phyloP scores from a whole-genome alignment of 2,888 invertebrate genomes.

The Dendrolimus houi region DNA sequence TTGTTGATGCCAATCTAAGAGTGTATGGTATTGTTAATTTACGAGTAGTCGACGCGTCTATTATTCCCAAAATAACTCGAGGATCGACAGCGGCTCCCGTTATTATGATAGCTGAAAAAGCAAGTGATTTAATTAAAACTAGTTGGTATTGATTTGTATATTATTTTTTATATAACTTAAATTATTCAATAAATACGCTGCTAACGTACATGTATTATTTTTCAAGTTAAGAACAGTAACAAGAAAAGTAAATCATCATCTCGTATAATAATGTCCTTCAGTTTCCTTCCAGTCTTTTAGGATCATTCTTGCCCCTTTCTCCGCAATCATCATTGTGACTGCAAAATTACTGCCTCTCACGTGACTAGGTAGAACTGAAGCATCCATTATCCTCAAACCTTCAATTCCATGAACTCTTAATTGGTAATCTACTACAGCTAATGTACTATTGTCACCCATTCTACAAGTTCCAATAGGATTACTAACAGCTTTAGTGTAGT shows the following conservation, averaged over 20 bases:
- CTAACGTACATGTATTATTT: not conserved
- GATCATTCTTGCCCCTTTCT: constrained; percentile 60
- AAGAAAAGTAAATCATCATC: constrained; percentile 20
- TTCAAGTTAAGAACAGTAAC: constrained; percentile 1
- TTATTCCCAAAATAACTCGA: constrained; percentile 63
- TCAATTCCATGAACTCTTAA: constrained; percentile 61
- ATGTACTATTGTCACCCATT: constrained; percentile 58
- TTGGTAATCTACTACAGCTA: constrained; percentile 59
- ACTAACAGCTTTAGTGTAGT: constrained; percentile 63
- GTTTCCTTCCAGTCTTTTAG: constrained; percentile 65
- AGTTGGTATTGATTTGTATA: constrained; percentile 53
- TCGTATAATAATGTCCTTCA: constrained; percentile 45
- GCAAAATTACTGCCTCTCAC: constrained; percentile 55
- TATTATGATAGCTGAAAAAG: constrained; percentile 71
- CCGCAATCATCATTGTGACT: constrained; percentile 68
- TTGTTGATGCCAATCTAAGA: constrained; percentile 50
- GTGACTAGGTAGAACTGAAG: constrained; percentile 67
- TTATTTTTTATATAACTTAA: constrained; percentile 26
- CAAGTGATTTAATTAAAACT: constrained; percentile 65
- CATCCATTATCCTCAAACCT: constrained; percentile 60
- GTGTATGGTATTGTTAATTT: constrained; percentile 55
- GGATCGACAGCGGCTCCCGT: constrained; percentile 65
- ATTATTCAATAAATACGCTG: constrained; percentile 1
- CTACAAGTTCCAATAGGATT: constrained; percentile 66
- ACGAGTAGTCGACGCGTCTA: constrained; percentile 59